A percentile compares a stretch with the other conserved stretches of the same genome.
These are phyloP conservation scores for Tipula helvola DNA, from an alignment of 2,888 invertebrate genomes.

Conservation along the genomic window DNA sequence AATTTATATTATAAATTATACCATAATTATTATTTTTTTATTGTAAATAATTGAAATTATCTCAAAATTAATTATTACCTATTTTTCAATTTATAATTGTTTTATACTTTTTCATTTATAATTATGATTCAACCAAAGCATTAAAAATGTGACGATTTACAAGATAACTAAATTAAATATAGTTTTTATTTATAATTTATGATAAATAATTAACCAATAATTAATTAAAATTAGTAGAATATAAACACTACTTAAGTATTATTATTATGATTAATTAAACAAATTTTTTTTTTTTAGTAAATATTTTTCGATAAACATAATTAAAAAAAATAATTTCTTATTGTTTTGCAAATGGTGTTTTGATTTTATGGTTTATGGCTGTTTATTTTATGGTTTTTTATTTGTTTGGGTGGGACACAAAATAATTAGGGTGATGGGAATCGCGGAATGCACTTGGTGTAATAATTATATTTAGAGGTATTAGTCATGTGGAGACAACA, in stretches of 20 bases:
- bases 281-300: background rate
- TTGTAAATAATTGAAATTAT: background rate
- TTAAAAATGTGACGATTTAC: background rate
- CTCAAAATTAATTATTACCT: constrained; percentile 4
- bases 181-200: background rate
- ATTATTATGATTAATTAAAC: background rate
- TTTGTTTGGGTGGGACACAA: too few species aligned
- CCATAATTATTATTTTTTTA: background rate
- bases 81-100: background rate
- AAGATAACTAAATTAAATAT: background rate
- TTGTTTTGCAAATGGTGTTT: background rate
- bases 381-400: background rate
- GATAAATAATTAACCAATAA: background rate
- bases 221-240: background rate
- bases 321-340: background rate
- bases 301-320: background rate
- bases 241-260: background rate
- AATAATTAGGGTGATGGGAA: background rate
- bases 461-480: too few species aligned
- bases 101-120: background rate
- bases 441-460: too few species aligned
- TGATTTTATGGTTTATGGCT: background rate
- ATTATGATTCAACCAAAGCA: background rate
- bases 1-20: background rate
- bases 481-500: too few species aligned